Conservation (phyloP, 2,888 invertebrate species). For the Ophion ellenae region DNA sequence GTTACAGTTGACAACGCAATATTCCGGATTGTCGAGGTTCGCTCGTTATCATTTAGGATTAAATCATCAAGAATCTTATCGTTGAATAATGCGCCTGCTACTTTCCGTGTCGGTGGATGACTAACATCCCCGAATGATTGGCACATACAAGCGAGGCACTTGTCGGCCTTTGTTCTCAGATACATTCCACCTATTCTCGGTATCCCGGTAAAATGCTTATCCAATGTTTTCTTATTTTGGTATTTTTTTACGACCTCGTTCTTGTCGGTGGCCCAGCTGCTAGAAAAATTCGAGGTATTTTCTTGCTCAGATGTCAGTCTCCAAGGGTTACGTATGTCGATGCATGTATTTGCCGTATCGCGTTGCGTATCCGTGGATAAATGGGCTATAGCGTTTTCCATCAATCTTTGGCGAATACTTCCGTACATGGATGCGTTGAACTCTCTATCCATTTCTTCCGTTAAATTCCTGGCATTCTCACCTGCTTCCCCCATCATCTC, state of each 20-base stretch:
- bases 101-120: constrained; percentile 14
- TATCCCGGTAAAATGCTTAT: constrained; percentile 68
- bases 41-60: neutral
- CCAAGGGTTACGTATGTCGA: constrained; percentile 31
- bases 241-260: constrained; percentile 60
- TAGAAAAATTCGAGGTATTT: constrained; percentile 44
- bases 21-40: neutral
- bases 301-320: constrained; percentile 18
- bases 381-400: constrained; percentile 56
- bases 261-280: constrained; percentile 56
- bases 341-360: constrained; percentile 27
- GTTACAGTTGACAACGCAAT: neutral
- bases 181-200: constrained; percentile 73
- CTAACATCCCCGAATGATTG: constrained; percentile 64
- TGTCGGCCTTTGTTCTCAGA: constrained; percentile 75
- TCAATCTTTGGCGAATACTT: constrained; percentile 66
- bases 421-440: constrained; percentile 52
- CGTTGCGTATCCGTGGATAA: constrained; percentile 39
- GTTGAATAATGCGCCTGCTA: neutral
- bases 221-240: constrained; percentile 39
- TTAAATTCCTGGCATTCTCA: neutral
- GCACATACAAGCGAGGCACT: constrained; percentile 78
- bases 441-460: constrained; percentile 9
- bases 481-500: constrained; percentile 22
- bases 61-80: neutral